Percentiles rank a stretch among this genome's conserved stretches.
Evolutionary conservation across 2,113 vertebrate genomes (phyloP).

Genomic region (Phalacrocorax carbo): DNA sequence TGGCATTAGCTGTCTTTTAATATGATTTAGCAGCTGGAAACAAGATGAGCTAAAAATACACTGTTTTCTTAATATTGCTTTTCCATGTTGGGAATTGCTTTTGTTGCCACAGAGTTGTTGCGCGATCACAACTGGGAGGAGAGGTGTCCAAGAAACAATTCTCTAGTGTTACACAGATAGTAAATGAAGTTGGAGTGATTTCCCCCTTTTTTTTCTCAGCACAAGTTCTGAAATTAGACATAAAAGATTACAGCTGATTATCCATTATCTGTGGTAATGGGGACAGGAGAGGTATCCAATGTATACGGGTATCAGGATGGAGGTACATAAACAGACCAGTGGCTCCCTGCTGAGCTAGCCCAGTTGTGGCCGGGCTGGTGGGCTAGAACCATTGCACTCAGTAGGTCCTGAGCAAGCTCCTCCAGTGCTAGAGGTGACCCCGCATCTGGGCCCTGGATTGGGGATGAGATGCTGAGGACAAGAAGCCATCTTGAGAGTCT

Average conservation of each 20-base stretch:
- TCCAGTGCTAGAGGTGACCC: background rate
- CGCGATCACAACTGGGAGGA: background rate
- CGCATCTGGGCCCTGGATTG: background rate
- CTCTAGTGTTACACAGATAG: slow-evolving; percentile 3
- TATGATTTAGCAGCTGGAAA: slow-evolving; percentile 62
- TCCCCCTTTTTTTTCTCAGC: background rate
- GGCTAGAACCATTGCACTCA: background rate
- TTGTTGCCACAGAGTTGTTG: slow-evolving; percentile 44
- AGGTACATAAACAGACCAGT: background rate
- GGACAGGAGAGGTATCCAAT: background rate
- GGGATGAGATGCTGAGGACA: background rate
- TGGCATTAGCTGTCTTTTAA: slow-evolving; percentile 47
- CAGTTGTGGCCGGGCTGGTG: background rate
- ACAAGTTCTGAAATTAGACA: background rate
- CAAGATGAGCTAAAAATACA: slow-evolving; percentile 58
- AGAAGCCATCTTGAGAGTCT: background rate
- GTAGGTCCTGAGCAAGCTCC: rapidly evolving
- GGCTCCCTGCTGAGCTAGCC: background rate
- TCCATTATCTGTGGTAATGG: background rate
- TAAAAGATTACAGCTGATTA: background rate
- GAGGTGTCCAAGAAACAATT: slow-evolving; percentile 53
- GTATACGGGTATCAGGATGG: background rate
- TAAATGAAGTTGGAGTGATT: background rate
- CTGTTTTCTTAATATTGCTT: slow-evolving; percentile 58
- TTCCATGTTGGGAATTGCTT: slow-evolving; percentile 66